Evolutionary conservation across 2,888 invertebrate species (phyloP).

Genomic region (Theretra japonica): DNA sequence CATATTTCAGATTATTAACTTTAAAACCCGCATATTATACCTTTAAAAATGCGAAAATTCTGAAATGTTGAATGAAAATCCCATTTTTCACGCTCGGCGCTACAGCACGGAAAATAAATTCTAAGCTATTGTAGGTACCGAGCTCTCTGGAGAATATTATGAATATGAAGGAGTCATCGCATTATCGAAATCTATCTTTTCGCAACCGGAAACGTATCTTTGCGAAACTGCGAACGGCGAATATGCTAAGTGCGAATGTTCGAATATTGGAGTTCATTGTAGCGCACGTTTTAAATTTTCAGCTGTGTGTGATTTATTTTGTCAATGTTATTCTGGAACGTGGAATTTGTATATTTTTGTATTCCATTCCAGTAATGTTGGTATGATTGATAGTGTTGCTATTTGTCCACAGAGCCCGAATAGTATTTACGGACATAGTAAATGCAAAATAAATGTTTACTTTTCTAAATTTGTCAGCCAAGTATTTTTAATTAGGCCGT

Average conservation of each 20-base stretch:
- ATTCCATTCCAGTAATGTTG: not conserved
- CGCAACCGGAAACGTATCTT: slow-evolving; percentile 14
- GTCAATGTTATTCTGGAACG: not conserved
- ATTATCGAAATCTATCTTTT: slow-evolving; percentile 47
- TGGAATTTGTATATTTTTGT: slow-evolving; percentile 2
- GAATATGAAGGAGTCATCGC: slow-evolving; percentile 50
- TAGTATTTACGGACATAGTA: not conserved
- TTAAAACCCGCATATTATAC: slow-evolving; percentile 22
- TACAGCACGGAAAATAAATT: slow-evolving; percentile 27
- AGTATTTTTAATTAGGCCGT: not conserved
- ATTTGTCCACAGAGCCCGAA: not conserved
- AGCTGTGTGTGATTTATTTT: slow-evolving; percentile 1
- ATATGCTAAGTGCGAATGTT: slow-evolving; percentile 17
- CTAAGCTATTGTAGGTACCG: slow-evolving; percentile 22
- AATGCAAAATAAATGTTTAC: no score
- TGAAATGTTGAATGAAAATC: slow-evolving; percentile 23
- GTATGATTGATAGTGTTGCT: not conserved
- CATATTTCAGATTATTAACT: slow-evolving; percentile 27
- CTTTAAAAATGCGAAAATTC: slow-evolving; percentile 22
- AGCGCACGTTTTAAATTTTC: slow-evolving; percentile 11
- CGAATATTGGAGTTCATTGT: slow-evolving; percentile 4
- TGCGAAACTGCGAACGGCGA: not conserved
- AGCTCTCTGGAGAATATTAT: slow-evolving; percentile 41
- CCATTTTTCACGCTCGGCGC: slow-evolving; percentile 24
- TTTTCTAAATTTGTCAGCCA: not conserved